Base-by-base conservation (phyloP, 2,888 invertebrate species). In the Cheilosia soror region DNA sequence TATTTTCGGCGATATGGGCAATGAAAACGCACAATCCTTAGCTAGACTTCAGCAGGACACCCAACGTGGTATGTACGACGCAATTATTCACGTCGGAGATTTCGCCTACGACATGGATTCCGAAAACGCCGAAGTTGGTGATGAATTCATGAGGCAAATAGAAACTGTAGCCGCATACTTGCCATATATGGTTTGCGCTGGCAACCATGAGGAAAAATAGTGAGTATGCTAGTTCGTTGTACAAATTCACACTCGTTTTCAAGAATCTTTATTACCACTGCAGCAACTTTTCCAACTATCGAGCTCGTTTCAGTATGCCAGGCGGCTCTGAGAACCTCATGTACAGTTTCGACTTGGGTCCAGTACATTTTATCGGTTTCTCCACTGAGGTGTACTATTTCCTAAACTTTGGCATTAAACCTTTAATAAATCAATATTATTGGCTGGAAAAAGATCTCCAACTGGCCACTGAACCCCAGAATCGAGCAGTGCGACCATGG, bases 351-450 rank as follows among this genome's bases (percentile, higher is more conserved):
- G 94, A 98, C 92, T 91, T 98, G 87, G 98, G 98, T 0, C 97
- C 97, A 0, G 94, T 97, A 15, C 98, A 98, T 93, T 96, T 99
- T 89, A 95, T 99, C 71, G 96, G 96, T 27, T 95, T 99, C 88
- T 97, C 97, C 80, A 98, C 99, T 0, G 99, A 99, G 93, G 96
- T 96, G 75, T 99, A 99, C 92, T 99, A 98, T 93, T 99, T 96
- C 92, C 93, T 96, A 47, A 94, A 97, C 89, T 98, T 96, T 90
- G 99, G 99, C 0, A 90, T 96, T 49, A 95, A 96, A 89, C 96
- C 96, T 86, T 93, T 97, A 40, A 93, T 95, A 11, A 94, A 95
- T 87, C 97, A 97, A 92, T 98, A 95, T 90, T 93, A 96, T 65
- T 99, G 98, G 98, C 93, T 99, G 4, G 94, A 95, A 88, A 92